These are phyloP conservation scores for Ceratina calcarata DNA, from an alignment of 1,140 invertebrate genomes.

Conservation along the genomic window DNA sequence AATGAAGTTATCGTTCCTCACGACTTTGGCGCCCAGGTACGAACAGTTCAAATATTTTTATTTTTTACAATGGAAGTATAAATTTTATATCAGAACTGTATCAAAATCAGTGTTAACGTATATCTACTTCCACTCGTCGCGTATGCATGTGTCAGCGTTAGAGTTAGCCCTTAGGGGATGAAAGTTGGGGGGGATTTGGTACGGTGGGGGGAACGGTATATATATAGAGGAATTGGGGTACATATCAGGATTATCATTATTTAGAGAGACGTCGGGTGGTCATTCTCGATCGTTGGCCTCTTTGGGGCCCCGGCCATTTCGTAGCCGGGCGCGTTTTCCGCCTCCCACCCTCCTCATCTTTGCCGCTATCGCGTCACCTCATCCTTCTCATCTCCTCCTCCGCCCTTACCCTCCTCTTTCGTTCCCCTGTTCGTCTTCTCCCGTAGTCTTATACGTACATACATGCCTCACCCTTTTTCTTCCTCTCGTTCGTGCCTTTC, in stretches of 20 bases:
- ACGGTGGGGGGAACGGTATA: conserved; percentile 1
- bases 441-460: conserved; percentile 49
- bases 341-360: conserved; percentile 39
- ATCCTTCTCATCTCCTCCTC: conserved; percentile 28
- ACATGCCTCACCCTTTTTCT: conserved; percentile 30
- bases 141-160: too few species aligned
- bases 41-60: too few species aligned
- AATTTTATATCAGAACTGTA: too few species aligned
- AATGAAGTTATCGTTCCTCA: too few species aligned
- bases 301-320: conserved; percentile 40
- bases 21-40: too few species aligned
- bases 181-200: background rate
- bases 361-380: conserved; percentile 34
- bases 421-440: conserved; percentile 35
- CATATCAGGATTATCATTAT: conserved; percentile 34
- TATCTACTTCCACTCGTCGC: too few species aligned
- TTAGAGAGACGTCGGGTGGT: conserved; percentile 45
- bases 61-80: too few species aligned
- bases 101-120: too few species aligned
- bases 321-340: conserved; percentile 42
- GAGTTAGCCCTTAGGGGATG: too few species aligned
- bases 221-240: conserved; percentile 22
- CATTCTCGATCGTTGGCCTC: conserved; percentile 58
- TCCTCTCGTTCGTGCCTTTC: conserved; percentile 15
- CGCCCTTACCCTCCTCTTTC: conserved; percentile 7